A percentile compares a stretch with the other conserved stretches of the same genome.
These are phyloP conservation scores for Tillus elongatus DNA, from an alignment of 2,888 invertebrate species.

Conservation along the genomic window DNA sequence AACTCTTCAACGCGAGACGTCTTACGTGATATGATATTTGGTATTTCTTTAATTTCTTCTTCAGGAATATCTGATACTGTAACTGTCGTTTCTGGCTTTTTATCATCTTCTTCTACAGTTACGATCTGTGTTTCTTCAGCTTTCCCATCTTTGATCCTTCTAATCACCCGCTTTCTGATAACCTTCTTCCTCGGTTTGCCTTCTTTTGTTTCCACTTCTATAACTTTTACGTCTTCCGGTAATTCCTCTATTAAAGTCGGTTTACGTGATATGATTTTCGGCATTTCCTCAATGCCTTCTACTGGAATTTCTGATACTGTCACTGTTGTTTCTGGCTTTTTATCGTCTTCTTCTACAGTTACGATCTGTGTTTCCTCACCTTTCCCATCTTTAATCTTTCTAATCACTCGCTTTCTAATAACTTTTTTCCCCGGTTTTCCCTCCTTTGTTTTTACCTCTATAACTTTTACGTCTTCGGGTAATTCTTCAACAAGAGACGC, in stretches of 20 bases:
- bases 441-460: slow-evolving; percentile 26
- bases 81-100: slow-evolving; percentile 38
- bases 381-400: slow-evolving; percentile 37
- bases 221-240: slow-evolving; percentile 25
- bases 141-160: slow-evolving; percentile 37
- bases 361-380: slow-evolving; percentile 39
- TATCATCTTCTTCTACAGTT: slow-evolving; percentile 39
- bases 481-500: slow-evolving; percentile 27
- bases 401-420: slow-evolving; percentile 34
- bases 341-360: slow-evolving; percentile 27
- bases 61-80: slow-evolving; percentile 19
- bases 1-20: slow-evolving; percentile 19
- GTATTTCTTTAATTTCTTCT: slow-evolving; percentile 27
- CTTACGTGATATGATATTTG: slow-evolving; percentile 20
- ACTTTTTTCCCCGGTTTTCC: slow-evolving; percentile 24
- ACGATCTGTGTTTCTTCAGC: slow-evolving; percentile 43
- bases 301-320: slow-evolving; percentile 17
- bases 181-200: slow-evolving; percentile 34
- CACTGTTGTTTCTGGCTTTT: slow-evolving; percentile 24
- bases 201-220: slow-evolving; percentile 14
- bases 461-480: slow-evolving; percentile 26
- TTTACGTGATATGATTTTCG: slow-evolving; percentile 20
- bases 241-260: slow-evolving; percentile 19
- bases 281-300: slow-evolving; percentile 32
- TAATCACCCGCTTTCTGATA: slow-evolving; percentile 37